Base-by-base conservation (phyloP, 2,888 invertebrate species). In the Diaprepes abbreviatus region DNA sequence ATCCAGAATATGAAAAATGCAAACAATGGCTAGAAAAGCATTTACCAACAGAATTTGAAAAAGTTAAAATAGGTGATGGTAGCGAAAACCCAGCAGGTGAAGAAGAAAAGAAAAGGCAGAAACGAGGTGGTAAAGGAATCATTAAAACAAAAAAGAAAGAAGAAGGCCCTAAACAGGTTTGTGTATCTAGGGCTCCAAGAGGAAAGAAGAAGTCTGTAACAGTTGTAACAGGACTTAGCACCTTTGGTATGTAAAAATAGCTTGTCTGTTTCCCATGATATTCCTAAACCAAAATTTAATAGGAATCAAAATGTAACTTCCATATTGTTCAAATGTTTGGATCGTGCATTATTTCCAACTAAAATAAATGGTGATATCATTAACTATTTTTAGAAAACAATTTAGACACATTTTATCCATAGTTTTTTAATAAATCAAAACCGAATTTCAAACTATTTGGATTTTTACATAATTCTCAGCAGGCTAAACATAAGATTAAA, bases 201-300 rank as follows among this genome's bases (percentile, higher is more conserved):
- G 98, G 98, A 71, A 99, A 99, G 83, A 98, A 98, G 91, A 98
- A 98, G 89, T 96, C 94, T 40, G 97, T 98, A 1, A 99, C 99
- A 2, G 96, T 99, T 10, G 95, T 99, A 0, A 96, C 95, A 43
- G 99, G 99, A 35, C 86, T 99, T 45, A 95, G 93, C 81, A 94
- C 96, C 75, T 98, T 96, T 86, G 97, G 97, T 69, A 69, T 17
- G 54, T 50, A 6, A 16, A 7, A 57, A n/a, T n/a, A n/a, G n/a
- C n/a, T n/a, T n/a, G n/a, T n/a, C n/a, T n/a, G n/a, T n/a, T n/a
- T n/a, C n/a, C n/a, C n/a, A n/a, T n/a, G n/a, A n/a, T n/a, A n/a
- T n/a, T n/a, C n/a, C n/a, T n/a, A n/a, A n/a, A n/a, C n/a, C n/a
- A n/a, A n/a, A n/a, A n/a, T n/a, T n/a, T n/a, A n/a, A n/a, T n/a